Evolutionary conservation across 2,888 invertebrate species (phyloP).

Genomic region (Drosophila cyrtoloma): DNA sequence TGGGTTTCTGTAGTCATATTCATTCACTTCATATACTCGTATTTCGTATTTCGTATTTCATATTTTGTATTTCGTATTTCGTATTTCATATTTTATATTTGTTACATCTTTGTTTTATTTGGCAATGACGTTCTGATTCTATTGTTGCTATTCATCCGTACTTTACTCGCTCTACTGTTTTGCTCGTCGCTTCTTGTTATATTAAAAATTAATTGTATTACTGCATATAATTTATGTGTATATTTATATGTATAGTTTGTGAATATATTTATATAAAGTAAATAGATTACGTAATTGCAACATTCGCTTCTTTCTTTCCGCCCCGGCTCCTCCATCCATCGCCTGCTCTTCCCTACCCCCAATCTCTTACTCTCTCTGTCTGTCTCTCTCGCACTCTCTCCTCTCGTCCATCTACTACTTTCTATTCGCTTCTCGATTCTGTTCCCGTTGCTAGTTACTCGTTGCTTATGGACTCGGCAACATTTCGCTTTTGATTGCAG

Average conservation of each 20-base stretch:
- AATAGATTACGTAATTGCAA: constrained; percentile 82
- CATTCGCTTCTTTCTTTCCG: constrained; percentile 46
- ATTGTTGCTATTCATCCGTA: constrained; percentile 51
- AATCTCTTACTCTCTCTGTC: background rate
- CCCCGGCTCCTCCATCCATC: background rate
- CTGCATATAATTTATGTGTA: constrained; percentile 56
- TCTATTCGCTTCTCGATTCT: background rate
- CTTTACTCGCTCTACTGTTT: constrained; percentile 3
- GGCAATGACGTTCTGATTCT: constrained; percentile 79
- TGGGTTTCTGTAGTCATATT: constrained; percentile 1
- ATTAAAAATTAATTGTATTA: constrained; percentile 66
- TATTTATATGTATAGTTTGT: constrained; percentile 65
- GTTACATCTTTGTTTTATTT: constrained; percentile 53
- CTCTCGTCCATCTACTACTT: background rate
- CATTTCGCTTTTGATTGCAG: constrained; percentile 8
- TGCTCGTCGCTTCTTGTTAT: constrained; percentile 7
- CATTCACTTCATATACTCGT: constrained; percentile 9
- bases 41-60: constrained; percentile 10
- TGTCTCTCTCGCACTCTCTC: constrained; percentile 3
- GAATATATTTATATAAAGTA: constrained; percentile 73
- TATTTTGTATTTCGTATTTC: constrained; percentile 14
- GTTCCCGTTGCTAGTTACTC: constrained; percentile 5
- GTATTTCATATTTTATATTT: constrained; percentile 10
- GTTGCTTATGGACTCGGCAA: constrained; percentile 41
- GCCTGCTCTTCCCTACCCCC: background rate